Conservation (phyloP, 2,113 vertebrate genomes). For the Andinoacara biseriatus region DNA sequence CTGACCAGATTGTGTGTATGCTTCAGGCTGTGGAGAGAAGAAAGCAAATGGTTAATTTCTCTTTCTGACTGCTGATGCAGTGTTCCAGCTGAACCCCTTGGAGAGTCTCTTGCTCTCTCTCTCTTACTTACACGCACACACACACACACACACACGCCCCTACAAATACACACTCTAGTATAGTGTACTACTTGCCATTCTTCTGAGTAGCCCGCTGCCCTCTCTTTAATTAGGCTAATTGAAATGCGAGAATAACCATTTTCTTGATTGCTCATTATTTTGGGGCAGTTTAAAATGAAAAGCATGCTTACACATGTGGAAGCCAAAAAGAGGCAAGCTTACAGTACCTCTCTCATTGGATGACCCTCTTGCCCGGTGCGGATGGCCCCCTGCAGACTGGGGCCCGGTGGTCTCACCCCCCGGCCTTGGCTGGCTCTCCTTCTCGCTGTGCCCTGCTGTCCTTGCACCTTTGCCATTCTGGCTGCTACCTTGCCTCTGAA, state of each 20-base stretch:
- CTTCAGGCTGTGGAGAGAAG: slow-evolving; percentile 33
- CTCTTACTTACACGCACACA: slow-evolving; percentile 5
- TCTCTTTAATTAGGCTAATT: slow-evolving; percentile 81
- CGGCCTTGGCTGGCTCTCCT: neutral
- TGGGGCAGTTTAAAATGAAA: slow-evolving; percentile 65
- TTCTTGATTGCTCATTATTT: slow-evolving; percentile 77
- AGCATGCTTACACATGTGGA: slow-evolving; percentile 21
- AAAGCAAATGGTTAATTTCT: slow-evolving; percentile 64
- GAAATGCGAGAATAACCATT: slow-evolving; percentile 76
- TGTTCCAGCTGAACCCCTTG: slow-evolving; percentile 60
- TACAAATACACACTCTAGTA: slow-evolving; percentile 26
- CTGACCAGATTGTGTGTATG: slow-evolving; percentile 53
- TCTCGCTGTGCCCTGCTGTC: neutral
- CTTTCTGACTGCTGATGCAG: slow-evolving; percentile 66
- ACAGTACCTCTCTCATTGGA: neutral
- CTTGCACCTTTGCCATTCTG: neutral
- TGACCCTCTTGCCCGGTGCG: neutral
- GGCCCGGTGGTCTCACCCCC: neutral
- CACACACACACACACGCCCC: slow-evolving; percentile 34
- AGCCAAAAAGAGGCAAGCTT: neutral
- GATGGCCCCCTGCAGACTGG: neutral
- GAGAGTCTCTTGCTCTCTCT: slow-evolving; percentile 43
- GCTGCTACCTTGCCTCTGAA: neutral
- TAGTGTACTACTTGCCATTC: slow-evolving; percentile 33
- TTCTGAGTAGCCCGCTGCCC: slow-evolving; percentile 55